Evolutionary conservation across 2,113 vertebrate genomes (phyloP), one percentile per base, ranked within the genome.

Genomic region (Erinaceus europaeus): DNA sequence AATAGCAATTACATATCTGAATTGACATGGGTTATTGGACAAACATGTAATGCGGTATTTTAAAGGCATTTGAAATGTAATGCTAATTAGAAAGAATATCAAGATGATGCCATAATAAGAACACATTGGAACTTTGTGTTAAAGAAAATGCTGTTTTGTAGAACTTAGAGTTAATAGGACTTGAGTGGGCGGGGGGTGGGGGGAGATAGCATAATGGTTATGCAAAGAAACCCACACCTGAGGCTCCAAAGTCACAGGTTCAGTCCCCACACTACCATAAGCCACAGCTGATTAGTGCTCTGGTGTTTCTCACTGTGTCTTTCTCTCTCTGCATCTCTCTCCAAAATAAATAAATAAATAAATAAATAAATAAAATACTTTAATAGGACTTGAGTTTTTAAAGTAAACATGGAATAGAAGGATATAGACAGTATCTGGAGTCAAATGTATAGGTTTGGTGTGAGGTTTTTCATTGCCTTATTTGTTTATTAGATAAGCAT

Each of bases 1-100:
- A 93, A 91, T 29, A 89, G 79, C 94, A 95, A 96, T 95, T 95
- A 94, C 85, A 91, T 87, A 89, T 94, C 91, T 89, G 61, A 93
- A 89, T 36, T 93, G 85, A 75, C 91, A 93, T 75, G 79, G 89
- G 76, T 74, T 87, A 88, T 93, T 91, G 92, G 93, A 92, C 75
- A 93, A 86, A 93, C 78, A 91, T 48, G 59, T 68, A 94, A 94
- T 75, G 85, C 91, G 72, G 71, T 67, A 90, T 85, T 94, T 92
- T 93, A 92, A 92, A 90, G 88, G 85, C 86, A 74, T 89, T 94
- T 93, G 92, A 93, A 88, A 93, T 88, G 88, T 83, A 90, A 91
- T 76, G 89, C 64, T 94, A 94, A 94, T 96, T 96, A 94, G 82
- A 81, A 87, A 93, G 89, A 0, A 93, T 95, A 89, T 92, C 92